Evolutionary conservation across 2,888 invertebrate genomes (phyloP), one percentile per base, ranked within the genome.

Genomic region (Adelphocoris suturalis): DNA sequence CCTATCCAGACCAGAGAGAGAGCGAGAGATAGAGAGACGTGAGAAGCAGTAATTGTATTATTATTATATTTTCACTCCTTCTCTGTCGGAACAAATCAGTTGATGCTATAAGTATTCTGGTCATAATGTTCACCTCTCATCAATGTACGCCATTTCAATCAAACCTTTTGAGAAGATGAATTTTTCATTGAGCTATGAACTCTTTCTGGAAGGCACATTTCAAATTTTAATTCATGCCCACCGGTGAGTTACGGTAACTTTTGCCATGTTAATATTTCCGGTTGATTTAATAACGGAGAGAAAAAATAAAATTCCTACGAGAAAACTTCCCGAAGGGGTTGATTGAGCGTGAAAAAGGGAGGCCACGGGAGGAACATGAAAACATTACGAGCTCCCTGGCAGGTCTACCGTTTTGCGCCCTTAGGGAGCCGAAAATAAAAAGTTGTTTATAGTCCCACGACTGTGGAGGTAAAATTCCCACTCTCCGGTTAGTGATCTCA

Each of bases 311-410:
- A 68, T 0, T 68, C 68, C 23, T 68, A 19, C 68, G 23, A 23
- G 68, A 68, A 68, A 68, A 68, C 68, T 52, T 68, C 68, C 68
- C 68, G 68, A 68, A 68, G 23, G 23, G 68, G 68, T 68, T 68
- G 68, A 68, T 68, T 68, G 68, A 68, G 68, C 68, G 68, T 68
- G 68, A 68, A 68, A 61, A 68, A 68, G 23, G 68, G 68, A 68
- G 68, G 68, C 19, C 68, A 23, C 23, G 68, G 68, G 68, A 23
- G 68, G 27, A 68, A 68, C 68, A 68, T 68, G 68, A 68, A 68
- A 68, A 68, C 68, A 68, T 68, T 68, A 68, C 68, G 68, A 68
- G 68, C 68, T 68, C 27, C 9, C 14, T 23, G 68, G 68, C 23
- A 23, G 23, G 68, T 13, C 68, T 19, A 11, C 68, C 19, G 68